Percentiles rank a stretch among this genome's conserved stretches.
These are phyloP conservation scores for Leucoma salicis DNA, from an alignment of 2,888 invertebrate genomes.

Conservation along the genomic window DNA sequence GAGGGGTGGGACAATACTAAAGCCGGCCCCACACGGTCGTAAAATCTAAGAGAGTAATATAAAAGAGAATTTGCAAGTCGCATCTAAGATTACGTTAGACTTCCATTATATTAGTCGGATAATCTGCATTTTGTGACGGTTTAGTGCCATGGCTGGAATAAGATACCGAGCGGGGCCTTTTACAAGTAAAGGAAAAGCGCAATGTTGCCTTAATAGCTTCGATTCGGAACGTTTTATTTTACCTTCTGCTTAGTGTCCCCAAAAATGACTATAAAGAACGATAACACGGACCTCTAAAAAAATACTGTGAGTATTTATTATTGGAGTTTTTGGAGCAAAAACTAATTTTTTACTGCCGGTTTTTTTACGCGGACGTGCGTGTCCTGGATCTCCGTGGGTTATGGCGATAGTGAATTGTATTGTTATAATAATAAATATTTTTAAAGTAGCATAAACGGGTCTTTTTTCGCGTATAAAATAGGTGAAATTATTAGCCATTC, in stretches of 20 bases:
- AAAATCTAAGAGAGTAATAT: slow-evolving; percentile 16
- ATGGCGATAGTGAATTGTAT: no score
- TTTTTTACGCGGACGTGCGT: no score
- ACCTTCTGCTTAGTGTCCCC: no score
- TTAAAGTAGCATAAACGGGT: no score
- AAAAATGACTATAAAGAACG: background rate
- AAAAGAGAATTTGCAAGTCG: slow-evolving; percentile 25
- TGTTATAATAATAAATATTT: no score
- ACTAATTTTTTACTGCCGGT: background rate
- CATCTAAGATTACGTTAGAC: slow-evolving; percentile 32
- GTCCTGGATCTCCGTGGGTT: no score
- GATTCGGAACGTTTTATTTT: slow-evolving; percentile 15
- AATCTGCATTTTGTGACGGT: slow-evolving; percentile 41
- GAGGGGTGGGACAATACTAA: no score
- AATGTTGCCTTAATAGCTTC: slow-evolving; percentile 28
- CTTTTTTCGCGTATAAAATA: no score
- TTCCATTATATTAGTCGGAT: slow-evolving; percentile 40
- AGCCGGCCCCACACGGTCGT: no score
- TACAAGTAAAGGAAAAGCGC: slow-evolving; percentile 33
- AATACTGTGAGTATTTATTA: background rate
- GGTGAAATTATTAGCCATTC: no score
- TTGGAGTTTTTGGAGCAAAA: background rate
- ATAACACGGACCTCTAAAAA: background rate
- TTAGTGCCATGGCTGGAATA: slow-evolving; percentile 34
- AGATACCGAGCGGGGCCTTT: slow-evolving; percentile 26